Evolutionary conservation across 2,797 vertebrate species (phyloP), one percentile per base, ranked within the genome.

Genomic region (Lutjanus argentimaculatus): DNA sequence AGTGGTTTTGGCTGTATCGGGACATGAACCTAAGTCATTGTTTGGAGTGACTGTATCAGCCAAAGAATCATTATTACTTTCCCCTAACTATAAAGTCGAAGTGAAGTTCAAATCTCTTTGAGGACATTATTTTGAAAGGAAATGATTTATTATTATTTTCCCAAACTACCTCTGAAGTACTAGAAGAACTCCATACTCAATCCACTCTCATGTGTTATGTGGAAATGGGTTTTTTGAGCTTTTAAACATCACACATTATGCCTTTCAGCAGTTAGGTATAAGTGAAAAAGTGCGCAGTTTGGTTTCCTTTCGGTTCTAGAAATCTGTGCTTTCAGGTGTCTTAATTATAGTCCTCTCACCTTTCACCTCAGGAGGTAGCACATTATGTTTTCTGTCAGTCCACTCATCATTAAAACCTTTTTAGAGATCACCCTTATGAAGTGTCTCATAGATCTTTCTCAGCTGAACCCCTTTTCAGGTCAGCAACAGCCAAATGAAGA

Each of bases 371-470:
- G 21, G 1, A 66, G 46, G n/a, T 58, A 55, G 62, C 56, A 72
- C 67, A 57, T 77, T 49, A 19, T 68, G 63, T 73, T 85, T 62
- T 30, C 56, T 64, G 22, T 80, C 76, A 42, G 46, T 69, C 52
- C 22, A 25, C 66, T 70, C 59, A 64, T 83, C 72, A 64, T 81
- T 74, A 74, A 75, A 79, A 61, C 51, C 72, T 62, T 75, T 84
- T 82, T 59, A 65, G 66, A 59, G 43, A 75, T 79, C 66, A 46
- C 21, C 10, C n/a, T 52, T 8, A 46, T 53, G 57, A 74, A 40
- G 53, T 45, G 40, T 79, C 51, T 68, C 55, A 61, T 75, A 62
- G 65, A 80, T 80, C n/a, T 82, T 42, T 81, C 74, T 88, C 71
- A 40, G 58, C 55, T 62, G 52, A 81, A 74, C 30, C 59, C 9